phyloP scores from a whole-genome alignment of 2,888 invertebrate genomes.

The Cryptocheilus praepositus region DNA sequence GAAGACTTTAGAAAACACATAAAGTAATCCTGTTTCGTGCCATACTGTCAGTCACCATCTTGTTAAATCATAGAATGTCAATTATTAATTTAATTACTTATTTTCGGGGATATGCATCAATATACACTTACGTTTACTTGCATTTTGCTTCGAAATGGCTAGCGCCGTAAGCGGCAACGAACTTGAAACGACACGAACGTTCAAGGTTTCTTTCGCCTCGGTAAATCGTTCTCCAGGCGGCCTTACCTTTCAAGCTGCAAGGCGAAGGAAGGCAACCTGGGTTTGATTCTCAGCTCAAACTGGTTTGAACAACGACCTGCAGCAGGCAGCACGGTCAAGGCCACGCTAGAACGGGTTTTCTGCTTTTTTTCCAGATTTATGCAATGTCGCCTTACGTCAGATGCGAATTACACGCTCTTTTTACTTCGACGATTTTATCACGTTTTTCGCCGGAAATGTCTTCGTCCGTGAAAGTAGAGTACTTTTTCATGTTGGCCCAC shows the following conservation, averaged over 20 bases:
- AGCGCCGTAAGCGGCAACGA: too few species aligned
- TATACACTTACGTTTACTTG: too few species aligned
- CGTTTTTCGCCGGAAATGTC: not conserved
- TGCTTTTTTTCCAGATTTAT: conserved; percentile 64
- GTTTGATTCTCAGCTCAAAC: conserved; percentile 37
- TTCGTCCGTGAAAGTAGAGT: not conserved
- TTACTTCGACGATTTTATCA: not conserved
- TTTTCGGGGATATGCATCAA: too few species aligned
- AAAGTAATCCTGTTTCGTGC: too few species aligned
- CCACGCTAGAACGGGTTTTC: conserved; percentile 82
- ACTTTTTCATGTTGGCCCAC: too few species aligned
- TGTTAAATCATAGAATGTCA: too few species aligned
- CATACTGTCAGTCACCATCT: too few species aligned
- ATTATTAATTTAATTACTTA: too few species aligned
- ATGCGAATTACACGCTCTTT: not conserved
- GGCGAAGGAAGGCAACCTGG: conserved; percentile 39
- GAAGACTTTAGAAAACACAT: too few species aligned
- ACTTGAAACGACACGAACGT: too few species aligned
- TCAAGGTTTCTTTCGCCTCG: not conserved
- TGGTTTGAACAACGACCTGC: conserved; percentile 42
- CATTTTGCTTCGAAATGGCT: too few species aligned
- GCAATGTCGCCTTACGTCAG: not conserved
- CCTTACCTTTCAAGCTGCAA: conserved; percentile 34
- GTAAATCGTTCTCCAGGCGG: conserved; percentile 2
- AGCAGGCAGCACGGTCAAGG: conserved; percentile 69